Evolutionary conservation across 2,888 invertebrate species (phyloP).

Genomic region (Euproctis similis): DNA sequence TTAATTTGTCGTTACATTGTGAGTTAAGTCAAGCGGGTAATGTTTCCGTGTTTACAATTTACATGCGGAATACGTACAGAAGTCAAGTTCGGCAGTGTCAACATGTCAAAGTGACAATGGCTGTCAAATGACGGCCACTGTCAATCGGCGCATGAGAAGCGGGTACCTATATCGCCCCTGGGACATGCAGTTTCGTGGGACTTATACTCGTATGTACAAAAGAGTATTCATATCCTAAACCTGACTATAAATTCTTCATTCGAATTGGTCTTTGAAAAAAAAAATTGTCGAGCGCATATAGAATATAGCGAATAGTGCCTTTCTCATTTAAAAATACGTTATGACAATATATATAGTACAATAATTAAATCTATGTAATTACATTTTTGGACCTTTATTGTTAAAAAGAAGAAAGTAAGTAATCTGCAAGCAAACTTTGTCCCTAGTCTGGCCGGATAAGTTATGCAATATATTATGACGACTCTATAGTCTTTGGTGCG

Average conservation of each 20-base stretch:
- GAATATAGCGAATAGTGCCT: no score
- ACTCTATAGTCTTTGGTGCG: no score
- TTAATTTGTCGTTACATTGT: conserved; percentile 71
- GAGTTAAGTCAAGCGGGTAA: conserved; percentile 41
- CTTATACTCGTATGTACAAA: conserved; percentile 30
- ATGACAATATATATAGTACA: no score
- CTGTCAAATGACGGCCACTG: conserved; percentile 65
- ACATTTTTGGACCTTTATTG: no score
- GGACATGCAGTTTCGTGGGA: conserved; percentile 44
- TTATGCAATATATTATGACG: no score
- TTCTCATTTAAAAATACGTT: no score
- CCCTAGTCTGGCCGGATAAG: no score
- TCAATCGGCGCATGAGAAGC: conserved; percentile 69
- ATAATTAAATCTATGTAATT: no score
- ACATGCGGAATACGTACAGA: conserved; percentile 70
- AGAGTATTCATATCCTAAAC: conserved; percentile 35
- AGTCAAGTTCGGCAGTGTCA: conserved; percentile 73
- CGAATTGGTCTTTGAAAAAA: no score
- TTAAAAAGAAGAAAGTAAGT: no score
- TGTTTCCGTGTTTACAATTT: conserved; percentile 67
- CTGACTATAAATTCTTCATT: conserved; percentile 40
- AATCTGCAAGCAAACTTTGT: no score
- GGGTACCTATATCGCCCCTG: conserved; percentile 41
- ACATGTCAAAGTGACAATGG: conserved; percentile 70
- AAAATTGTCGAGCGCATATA: no score